Conservation (phyloP, 2,797 vertebrate genomes). For the Thunnus albacares region DNA sequence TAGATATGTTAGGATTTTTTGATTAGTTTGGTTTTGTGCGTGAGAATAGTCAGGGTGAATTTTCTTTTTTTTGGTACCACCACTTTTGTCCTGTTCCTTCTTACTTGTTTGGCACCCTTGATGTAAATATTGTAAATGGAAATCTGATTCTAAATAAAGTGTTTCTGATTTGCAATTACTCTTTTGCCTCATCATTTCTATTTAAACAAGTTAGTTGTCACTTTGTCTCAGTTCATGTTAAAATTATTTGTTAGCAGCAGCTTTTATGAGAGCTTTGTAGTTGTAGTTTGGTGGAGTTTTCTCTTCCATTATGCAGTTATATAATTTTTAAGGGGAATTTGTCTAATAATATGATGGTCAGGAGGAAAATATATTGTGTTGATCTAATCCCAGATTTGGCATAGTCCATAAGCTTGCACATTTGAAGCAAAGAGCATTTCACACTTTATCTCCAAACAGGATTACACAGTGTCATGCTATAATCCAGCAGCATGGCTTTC, state of each 20-base stretch:
- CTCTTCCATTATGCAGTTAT: slow-evolving; percentile 1
- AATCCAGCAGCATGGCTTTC: slow-evolving; percentile 71
- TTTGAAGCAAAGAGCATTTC: slow-evolving; percentile 82
- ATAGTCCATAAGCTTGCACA: slow-evolving; percentile 63
- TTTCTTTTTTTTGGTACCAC: background rate
- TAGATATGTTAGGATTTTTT: background rate
- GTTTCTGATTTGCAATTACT: slow-evolving; percentile 13
- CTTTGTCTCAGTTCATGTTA: slow-evolving; percentile 1
- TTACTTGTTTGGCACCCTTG: slow-evolving; percentile 16
- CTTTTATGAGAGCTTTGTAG: background rate
- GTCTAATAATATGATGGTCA: slow-evolving; percentile 56
- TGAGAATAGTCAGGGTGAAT: background rate
- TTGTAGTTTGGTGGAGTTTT: background rate
- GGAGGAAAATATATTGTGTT: slow-evolving; percentile 61
- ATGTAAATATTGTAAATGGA: slow-evolving; percentile 39
- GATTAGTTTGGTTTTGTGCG: background rate
- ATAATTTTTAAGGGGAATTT: slow-evolving; percentile 26
- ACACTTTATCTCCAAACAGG: slow-evolving; percentile 82
- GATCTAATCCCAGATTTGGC: slow-evolving; percentile 83
- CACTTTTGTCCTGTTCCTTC: slow-evolving; percentile 5
- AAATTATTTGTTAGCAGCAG: background rate
- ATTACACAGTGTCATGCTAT: slow-evolving; percentile 79
- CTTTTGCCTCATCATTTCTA: slow-evolving; percentile 1
- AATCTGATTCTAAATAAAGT: slow-evolving; percentile 39
- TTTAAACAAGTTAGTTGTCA: background rate